Percentiles rank a stretch among this genome's conserved stretches.
phyloP scores from a whole-genome alignment of 2,888 invertebrate genomes.

The Petrolisthes manimaculis region DNA sequence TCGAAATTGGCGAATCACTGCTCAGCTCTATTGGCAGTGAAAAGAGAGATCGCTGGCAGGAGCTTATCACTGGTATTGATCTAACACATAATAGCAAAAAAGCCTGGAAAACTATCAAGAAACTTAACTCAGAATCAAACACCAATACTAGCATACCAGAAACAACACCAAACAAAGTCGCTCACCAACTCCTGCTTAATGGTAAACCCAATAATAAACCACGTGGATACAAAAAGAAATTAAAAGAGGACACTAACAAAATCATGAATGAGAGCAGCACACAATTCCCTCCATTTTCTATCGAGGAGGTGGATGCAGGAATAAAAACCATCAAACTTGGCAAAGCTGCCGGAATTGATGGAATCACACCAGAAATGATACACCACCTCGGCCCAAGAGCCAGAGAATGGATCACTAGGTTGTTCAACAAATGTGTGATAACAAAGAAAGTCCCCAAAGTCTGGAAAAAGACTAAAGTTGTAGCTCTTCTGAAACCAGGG shows the following conservation, averaged over 20 bases:
- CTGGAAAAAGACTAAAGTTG: slow-evolving; percentile 24
- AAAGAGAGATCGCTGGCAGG: not conserved
- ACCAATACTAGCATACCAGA: not conserved
- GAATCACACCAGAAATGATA: slow-evolving; percentile 8
- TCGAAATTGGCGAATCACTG: not conserved
- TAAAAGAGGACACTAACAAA: not conserved
- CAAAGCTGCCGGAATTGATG: not conserved
- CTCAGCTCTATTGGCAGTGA: not conserved
- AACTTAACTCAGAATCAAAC: slow-evolving; percentile 7
- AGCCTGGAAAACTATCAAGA: slow-evolving; percentile 14
- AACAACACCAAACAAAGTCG: slow-evolving; percentile 16
- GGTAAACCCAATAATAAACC: not conserved
- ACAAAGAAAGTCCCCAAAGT: not conserved
- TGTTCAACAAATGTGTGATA: slow-evolving; percentile 15
- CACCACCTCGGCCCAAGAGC: not conserved
- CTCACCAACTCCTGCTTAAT: slow-evolving; percentile 19
- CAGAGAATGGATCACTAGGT: not conserved
- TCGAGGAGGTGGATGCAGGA: slow-evolving; percentile 3
- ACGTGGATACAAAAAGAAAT: slow-evolving; percentile 4
- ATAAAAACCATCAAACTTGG: slow-evolving; percentile 13
- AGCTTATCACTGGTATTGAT: not conserved
- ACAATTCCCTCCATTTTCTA: not conserved
- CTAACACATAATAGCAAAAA: not conserved
- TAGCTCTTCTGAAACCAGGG: slow-evolving; percentile 12
- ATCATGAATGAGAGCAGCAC: slow-evolving; percentile 6